Evolutionary conservation across 2,888 invertebrate genomes (phyloP), one percentile per base, ranked within the genome.

Genomic region (Lasioglossum leucozonium): DNA sequence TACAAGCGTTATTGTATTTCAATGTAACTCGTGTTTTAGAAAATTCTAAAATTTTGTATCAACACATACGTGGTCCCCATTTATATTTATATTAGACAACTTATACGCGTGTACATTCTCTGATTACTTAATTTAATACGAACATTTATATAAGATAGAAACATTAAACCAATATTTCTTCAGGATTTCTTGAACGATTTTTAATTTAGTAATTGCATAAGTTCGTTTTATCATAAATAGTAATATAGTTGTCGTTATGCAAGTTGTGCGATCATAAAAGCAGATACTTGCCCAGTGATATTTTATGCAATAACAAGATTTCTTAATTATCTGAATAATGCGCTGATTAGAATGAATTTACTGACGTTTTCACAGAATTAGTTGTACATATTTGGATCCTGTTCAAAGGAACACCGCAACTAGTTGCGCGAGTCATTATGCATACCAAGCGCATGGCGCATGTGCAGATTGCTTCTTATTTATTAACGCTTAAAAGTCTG

Each of bases 291-390:
- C 67, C 44, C 40, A 44, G 71, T 22, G 44, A 77, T 79, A 79
- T 79, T 86, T 89, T 78, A 82, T 55, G 71, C 40, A 65, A 67
- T 72, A 82, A 80, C 67, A 72, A 88, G 82, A 79, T 81, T 82
- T 84, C 84, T 88, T 83, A 89, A 88, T 89, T 88, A 89, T 86
- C 78, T 40, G 79, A 84, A 77, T 80, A 86, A 72, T 62, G 13
- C 74, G 71, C 22, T 80, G 82, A 86, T 82, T 65, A 78, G 73
- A 81, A 87, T 81, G 77, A 81, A 84, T 83, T 83, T 81, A 81
- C 77, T 65, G 58, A 72, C 79, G 79, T 62, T 82, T 42, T 77
- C 75, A 22, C 47, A 37, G 75, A 82, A 44, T 55, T 87, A 85
- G 77, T 82, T 81, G 86, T 82, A n/a, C n/a, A n/a, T n/a, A 78